Evolutionary conservation across 64 coral and sea anemone species (phyloP).

Genomic region (Montipora efflorescens): DNA sequence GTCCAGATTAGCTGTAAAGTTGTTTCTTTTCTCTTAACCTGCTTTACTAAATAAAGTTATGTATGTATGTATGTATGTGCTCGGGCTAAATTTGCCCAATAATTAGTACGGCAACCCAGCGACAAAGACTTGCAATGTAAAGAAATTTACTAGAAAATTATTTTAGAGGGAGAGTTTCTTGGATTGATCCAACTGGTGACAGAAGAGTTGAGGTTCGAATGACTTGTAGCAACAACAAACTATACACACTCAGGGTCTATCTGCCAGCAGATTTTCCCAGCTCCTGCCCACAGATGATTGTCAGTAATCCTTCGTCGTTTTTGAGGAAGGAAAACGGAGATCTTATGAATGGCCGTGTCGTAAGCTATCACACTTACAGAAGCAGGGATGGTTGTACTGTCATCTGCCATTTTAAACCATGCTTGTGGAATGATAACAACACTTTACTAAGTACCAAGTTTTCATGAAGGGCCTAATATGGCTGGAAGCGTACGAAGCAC

Average conservation of each 20-base stretch:
- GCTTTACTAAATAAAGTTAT: too few relatives aligned
- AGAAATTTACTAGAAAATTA: constrained; percentile 70
- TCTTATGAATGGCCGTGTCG: not conserved
- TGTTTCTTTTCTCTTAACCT: too few relatives aligned
- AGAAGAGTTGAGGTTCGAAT: constrained; percentile 61
- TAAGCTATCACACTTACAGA: too few relatives aligned
- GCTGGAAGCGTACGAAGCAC: too few relatives aligned
- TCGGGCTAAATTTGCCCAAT: not conserved
- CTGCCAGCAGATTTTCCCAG: constrained; percentile 61
- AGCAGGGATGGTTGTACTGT: too few relatives aligned
- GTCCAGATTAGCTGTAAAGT: too few relatives aligned
- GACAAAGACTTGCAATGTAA: constrained; percentile 69
- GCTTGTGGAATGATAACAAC: too few relatives aligned
- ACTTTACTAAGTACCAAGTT: too few relatives aligned
- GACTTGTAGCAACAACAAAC: constrained; percentile 47
- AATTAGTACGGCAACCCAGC: constrained; percentile 69
- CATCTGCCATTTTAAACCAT: too few relatives aligned
- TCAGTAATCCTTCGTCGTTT: constrained; percentile 1
- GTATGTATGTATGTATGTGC: too few relatives aligned
- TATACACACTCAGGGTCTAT: constrained; percentile 55
- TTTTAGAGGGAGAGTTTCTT: constrained; percentile 66
- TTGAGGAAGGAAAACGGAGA: constrained; percentile 15
- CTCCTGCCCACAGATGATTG: constrained; percentile 59
- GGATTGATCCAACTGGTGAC: constrained; percentile 72
- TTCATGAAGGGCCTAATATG: too few relatives aligned